These are phyloP conservation scores for Mactromeris polynyma DNA, from an alignment of 2,888 invertebrate genomes.

Conservation along the genomic window DNA sequence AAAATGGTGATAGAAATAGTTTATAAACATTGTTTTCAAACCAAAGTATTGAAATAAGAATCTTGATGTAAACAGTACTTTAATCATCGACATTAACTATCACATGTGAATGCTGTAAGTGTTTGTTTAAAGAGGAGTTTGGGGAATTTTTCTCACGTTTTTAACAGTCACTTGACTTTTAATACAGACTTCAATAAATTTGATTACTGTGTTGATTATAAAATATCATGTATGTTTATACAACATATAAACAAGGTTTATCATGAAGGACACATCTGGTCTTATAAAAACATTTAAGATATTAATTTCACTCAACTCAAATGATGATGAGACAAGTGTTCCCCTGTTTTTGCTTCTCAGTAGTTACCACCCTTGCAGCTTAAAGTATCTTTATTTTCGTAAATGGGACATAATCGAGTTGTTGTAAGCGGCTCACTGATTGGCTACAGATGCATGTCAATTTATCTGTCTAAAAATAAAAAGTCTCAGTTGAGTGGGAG, in stretches of 20 bases:
- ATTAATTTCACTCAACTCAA: conserved; percentile 2
- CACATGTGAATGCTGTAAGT: background rate
- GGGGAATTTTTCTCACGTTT: background rate
- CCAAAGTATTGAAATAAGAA: background rate
- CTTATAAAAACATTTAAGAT: background rate
- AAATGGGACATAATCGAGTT: too few species aligned
- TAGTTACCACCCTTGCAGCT: too few species aligned
- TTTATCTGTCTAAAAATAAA: too few species aligned
- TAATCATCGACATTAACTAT: background rate
- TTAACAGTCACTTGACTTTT: background rate
- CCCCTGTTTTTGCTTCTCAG: too few species aligned
- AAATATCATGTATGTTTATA: conserved; percentile 1
- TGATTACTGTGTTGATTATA: background rate
- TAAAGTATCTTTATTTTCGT: too few species aligned
- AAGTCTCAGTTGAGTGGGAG: too few species aligned
- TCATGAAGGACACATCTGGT: background rate
- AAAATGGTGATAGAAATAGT: background rate
- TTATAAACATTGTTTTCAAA: background rate
- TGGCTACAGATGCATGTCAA: too few species aligned
- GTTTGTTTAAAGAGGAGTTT: background rate
- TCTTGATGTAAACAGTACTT: background rate
- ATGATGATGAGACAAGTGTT: background rate
- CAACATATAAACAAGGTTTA: background rate
- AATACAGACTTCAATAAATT: background rate
- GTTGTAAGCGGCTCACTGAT: too few species aligned